Base-by-base conservation (phyloP, 2,888 invertebrate species). In the Caenorhabditis doughertyi region DNA sequence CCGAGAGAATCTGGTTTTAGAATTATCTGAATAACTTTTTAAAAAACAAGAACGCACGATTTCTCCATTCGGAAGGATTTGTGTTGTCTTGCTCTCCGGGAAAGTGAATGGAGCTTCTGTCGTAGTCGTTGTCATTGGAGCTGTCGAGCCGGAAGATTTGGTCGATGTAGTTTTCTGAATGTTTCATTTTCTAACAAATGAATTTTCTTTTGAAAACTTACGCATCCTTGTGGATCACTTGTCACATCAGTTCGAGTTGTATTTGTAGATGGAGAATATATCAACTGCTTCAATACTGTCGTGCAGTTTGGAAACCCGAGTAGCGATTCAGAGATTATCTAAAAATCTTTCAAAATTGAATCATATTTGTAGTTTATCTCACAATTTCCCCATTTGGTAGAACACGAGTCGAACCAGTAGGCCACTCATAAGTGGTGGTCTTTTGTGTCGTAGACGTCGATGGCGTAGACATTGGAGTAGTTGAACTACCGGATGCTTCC, bases 171-270 rank as follows among this genome's bases (percentile, higher is more conserved):
- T 18, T 44, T 44, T 62, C 62, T 62, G 44, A 11, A 62, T 11
- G 29, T 11, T 32, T 51, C 13, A 3, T 51, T 3, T 42, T 42
- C 13, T 35, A 35, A 35, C 35, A 35, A 35, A 35, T 35, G 55
- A 1, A 2, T 13, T 29, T 65, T 29, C 5, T 23, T 23, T 2
- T 51, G 8, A 2, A 49, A 18, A n/a, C 44, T 62, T 49, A 67
- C 67, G 42, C 67, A 67, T 53, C 79, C 79, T 39, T 79, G 32
- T 3, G 71, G 53, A 39, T 79, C 79, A 3, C 27, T n/a, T 1
- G 55, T 71, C 0, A 18, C 39, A 5, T 70, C 77, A 0, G 62
- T 77, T 23, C 77, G 27, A 0, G 74, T 74, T 16, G 29, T 56
- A n/a, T 65, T 74, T 1, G 55, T 74, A 0, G 53, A 13, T 9